These are phyloP conservation scores for Parus major DNA, from an alignment of 2,113 vertebrate species.

Conservation along the genomic window DNA sequence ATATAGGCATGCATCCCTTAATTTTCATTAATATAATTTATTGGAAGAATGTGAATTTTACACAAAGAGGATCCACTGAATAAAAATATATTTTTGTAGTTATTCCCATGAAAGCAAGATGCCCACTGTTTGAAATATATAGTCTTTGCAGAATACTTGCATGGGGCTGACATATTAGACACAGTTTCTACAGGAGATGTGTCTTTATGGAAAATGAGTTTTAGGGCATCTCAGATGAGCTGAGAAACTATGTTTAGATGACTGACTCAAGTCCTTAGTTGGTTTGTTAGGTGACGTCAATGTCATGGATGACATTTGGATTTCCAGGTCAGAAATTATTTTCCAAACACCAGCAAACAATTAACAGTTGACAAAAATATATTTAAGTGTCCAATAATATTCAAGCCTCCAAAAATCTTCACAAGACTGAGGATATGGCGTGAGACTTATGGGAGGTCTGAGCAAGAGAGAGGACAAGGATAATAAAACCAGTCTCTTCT, in stretches of 20 bases:
- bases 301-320: neutral
- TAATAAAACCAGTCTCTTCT: neutral
- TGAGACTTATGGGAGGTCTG: neutral
- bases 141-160: neutral
- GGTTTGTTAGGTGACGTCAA: neutral
- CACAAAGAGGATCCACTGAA: neutral
- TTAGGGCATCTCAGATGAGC: neutral
- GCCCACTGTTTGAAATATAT: neutral
- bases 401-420: neutral
- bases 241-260: neutral
- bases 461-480: neutral
- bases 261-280: neutral
- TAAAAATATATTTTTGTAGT: neutral
- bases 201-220: neutral
- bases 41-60: neutral
- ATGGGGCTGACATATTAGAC: rapidly evolving
- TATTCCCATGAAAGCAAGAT: neutral
- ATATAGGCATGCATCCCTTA: neutral
- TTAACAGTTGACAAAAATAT: neutral
- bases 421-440: rapidly evolving
- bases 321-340: neutral
- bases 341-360: neutral
- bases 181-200: neutral
- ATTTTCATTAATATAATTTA: neutral
- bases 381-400: neutral